Evolutionary conservation across 2,797 vertebrate genomes (phyloP).

Genomic region (Cephalopachus bancanus): DNA sequence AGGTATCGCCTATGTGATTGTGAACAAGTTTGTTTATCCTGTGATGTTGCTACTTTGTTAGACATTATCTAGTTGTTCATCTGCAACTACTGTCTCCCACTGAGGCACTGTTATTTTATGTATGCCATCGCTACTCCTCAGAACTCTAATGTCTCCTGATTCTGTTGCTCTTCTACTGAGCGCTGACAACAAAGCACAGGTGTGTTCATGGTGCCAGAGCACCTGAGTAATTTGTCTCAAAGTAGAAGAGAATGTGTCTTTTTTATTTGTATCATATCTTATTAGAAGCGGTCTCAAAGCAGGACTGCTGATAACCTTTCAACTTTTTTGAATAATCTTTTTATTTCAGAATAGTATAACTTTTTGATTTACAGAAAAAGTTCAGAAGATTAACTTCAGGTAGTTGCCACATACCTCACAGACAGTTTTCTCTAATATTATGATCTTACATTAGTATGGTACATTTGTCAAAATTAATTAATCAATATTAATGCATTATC

Average conservation of each 20-base stretch:
- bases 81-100: background rate
- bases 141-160: background rate
- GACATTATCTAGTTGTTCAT: background rate
- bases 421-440: background rate
- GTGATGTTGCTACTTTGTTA: background rate
- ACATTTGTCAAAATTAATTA: constrained; percentile 8
- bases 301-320: background rate
- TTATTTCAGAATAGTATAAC: constrained; percentile 13
- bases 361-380: constrained; percentile 44
- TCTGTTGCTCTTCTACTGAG: background rate
- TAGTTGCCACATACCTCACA: background rate
- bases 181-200: background rate
- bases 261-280: background rate
- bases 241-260: background rate
- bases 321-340: background rate
- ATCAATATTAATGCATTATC: background rate
- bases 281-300: background rate
- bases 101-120: background rate
- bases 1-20: background rate
- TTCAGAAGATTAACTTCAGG: constrained; percentile 8
- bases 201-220: background rate
- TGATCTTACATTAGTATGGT: constrained; percentile 10
- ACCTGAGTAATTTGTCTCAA: constrained; percentile 48
- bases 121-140: background rate
- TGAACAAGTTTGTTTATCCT: background rate